These are phyloP conservation scores for Drosophila teissieri DNA, from an alignment of 1,140 invertebrate species.

Conservation along the genomic window DNA sequence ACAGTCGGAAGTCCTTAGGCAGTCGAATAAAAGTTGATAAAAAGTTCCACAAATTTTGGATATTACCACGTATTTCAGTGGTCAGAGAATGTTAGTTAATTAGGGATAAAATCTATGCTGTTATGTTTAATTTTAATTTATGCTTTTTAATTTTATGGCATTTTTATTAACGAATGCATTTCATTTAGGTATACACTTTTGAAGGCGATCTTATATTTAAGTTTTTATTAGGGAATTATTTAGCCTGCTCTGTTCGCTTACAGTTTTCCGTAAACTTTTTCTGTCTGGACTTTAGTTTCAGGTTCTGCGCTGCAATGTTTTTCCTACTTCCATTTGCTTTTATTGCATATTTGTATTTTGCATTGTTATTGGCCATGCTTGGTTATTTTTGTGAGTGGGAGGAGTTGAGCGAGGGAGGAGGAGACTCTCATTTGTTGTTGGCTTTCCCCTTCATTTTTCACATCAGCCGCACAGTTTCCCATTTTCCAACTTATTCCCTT, in stretches of 20 bases:
- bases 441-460: constrained; percentile 13
- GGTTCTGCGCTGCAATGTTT: constrained; percentile 20
- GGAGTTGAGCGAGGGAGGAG: constrained; percentile 8
- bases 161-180: not conserved
- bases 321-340: constrained; percentile 61
- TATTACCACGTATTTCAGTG: no score
- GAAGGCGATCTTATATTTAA: no score
- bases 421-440: constrained; percentile 56
- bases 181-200: not conserved
- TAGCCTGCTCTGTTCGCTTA: not conserved
- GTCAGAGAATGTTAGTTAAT: no score
- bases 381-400: constrained; percentile 17
- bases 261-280: constrained; percentile 22
- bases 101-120: no score
- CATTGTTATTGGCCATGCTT: constrained; percentile 74
- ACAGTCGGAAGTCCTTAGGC: not conserved
- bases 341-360: constrained; percentile 78
- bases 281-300: constrained; percentile 4
- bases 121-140: no score
- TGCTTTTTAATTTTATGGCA: no score
- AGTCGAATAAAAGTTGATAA: not conserved
- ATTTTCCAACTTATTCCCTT: not conserved
- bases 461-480: not conserved
- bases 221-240: constrained; percentile 3
- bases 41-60: not conserved